These are phyloP conservation scores for Alcedo atthis DNA, from an alignment of 2,797 vertebrate species.

Conservation along the genomic window DNA sequence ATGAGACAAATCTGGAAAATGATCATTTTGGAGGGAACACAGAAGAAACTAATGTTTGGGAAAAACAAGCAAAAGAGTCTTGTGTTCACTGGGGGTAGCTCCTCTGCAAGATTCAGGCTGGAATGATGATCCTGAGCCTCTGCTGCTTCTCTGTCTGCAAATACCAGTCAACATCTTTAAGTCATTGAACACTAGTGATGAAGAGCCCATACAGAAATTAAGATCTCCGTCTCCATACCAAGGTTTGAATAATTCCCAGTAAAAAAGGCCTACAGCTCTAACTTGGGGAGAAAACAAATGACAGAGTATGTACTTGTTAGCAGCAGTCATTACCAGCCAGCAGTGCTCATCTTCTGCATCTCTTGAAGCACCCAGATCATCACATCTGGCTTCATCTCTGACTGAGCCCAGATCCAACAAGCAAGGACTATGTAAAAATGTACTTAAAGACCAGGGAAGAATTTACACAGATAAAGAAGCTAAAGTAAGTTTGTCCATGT, in stretches of 20 bases:
- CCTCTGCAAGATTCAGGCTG: not conserved
- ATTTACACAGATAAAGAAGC: not conserved
- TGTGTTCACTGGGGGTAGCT: not conserved
- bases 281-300: not conserved
- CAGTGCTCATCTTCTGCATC: not conserved
- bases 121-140: not conserved
- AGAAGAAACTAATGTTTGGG: not conserved
- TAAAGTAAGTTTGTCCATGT: not conserved
- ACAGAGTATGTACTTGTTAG: accelerated
- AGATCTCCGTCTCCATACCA: not conserved
- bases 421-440: not conserved
- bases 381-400: not conserved
- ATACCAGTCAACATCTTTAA: not conserved
- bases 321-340: not conserved
- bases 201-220: not conserved
- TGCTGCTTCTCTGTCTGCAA: not conserved
- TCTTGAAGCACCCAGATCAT: not conserved
- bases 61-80: not conserved
- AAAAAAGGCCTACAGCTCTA: not conserved
- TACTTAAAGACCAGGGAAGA: not conserved
- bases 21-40: not conserved
- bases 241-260: not conserved
- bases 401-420: not conserved
- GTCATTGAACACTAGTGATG: not conserved
- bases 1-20: not conserved